These are phyloP conservation scores for Sylvilagus bachmani DNA, from an alignment of 2,113 vertebrate genomes.

Conservation along the genomic window DNA sequence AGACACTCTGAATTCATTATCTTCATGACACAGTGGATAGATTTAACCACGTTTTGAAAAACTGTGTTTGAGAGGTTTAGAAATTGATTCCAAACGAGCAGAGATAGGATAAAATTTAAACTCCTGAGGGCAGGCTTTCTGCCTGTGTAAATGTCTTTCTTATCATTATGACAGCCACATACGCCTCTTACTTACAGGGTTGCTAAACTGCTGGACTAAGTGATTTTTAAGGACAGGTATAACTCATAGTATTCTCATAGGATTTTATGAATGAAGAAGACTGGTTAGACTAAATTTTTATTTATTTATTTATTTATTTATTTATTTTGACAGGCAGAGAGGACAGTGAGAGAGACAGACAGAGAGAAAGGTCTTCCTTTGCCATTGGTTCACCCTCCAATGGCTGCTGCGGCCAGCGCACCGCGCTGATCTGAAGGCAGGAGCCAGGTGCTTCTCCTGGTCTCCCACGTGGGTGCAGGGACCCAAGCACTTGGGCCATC, in stretches of 20 bases:
- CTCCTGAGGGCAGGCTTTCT: neutral
- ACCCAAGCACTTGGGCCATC: no score
- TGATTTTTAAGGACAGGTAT: neutral
- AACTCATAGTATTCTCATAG: neutral
- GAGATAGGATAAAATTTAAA: neutral
- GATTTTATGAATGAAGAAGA: slow-evolving; percentile 38
- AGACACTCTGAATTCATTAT: neutral
- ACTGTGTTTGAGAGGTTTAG: neutral
- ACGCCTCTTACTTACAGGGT: neutral
- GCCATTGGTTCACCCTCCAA: no score
- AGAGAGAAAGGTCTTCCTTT: no score
- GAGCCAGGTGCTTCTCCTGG: no score
- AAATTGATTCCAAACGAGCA: neutral
- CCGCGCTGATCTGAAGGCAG: no score
- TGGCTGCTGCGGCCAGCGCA: no score
- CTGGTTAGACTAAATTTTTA: neutral
- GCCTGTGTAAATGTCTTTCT: neutral
- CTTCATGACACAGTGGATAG: neutral
- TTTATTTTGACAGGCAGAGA: no score
- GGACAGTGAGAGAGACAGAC: no score
- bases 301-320: no score
- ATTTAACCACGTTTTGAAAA: neutral
- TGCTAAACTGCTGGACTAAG: neutral
- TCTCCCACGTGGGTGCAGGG: no score
- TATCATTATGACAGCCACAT: slow-evolving; percentile 1